These are phyloP conservation scores for Drosophila kanapiae DNA, from an alignment of 1,140 invertebrate species.

Conservation along the genomic window DNA sequence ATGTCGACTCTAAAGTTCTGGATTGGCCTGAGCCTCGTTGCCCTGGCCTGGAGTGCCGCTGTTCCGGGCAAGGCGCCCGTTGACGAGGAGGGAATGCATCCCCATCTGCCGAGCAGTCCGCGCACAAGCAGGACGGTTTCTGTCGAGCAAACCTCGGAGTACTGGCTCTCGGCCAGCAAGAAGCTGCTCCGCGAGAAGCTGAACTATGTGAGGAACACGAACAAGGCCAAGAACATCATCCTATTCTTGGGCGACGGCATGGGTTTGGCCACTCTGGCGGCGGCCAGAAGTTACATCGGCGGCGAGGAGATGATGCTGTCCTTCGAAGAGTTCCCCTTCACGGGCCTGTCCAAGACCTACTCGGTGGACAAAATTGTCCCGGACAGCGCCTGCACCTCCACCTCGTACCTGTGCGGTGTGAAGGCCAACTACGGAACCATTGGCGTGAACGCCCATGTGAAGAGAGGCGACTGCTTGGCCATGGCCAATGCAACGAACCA, in stretches of 20 bases:
- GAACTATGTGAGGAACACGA: slow-evolving; percentile 82
- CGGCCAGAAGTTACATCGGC: slow-evolving; percentile 88
- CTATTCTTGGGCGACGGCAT: slow-evolving; percentile 94
- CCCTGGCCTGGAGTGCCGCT: slow-evolving; percentile 43
- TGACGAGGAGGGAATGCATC: slow-evolving; percentile 65
- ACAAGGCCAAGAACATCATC: slow-evolving; percentile 90
- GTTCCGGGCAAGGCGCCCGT: slow-evolving; percentile 37
- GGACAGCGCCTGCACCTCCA: slow-evolving; percentile 91
- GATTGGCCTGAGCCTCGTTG: slow-evolving; percentile 35
- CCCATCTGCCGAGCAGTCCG: slow-evolving; percentile 32
- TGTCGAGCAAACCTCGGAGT: slow-evolving; percentile 73
- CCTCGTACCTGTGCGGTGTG: slow-evolving; percentile 93
- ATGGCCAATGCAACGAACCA: slow-evolving; percentile 87
- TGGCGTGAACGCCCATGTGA: slow-evolving; percentile 90
- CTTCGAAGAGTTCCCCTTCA: slow-evolving; percentile 92
- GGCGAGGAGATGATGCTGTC: slow-evolving; percentile 90
- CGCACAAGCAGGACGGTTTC: not conserved
- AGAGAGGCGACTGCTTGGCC: slow-evolving; percentile 87
- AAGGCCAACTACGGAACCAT: slow-evolving; percentile 93
- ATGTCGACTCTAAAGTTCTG: slow-evolving; percentile 41
- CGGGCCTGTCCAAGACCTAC: slow-evolving; percentile 93
- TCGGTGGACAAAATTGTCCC: slow-evolving; percentile 92
- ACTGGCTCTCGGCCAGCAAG: slow-evolving; percentile 81
- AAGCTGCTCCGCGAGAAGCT: slow-evolving; percentile 65
- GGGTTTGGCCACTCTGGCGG: slow-evolving; percentile 91